Base-by-base conservation (phyloP, 2,888 invertebrate genomes). In the Synergus itoensis region DNA sequence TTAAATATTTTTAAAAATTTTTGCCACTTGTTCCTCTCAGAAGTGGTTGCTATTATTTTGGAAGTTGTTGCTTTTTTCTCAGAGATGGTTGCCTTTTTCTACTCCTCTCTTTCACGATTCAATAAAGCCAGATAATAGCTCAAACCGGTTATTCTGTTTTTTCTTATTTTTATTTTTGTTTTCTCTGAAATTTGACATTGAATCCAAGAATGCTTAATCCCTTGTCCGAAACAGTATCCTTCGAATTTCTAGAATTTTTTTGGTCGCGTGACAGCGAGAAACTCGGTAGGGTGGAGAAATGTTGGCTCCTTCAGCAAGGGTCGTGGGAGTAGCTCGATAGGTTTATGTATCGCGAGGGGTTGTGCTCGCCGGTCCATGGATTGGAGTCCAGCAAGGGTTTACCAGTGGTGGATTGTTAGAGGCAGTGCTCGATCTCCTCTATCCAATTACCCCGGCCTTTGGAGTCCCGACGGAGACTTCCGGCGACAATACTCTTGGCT, bases 391-490 rank as follows among this genome's bases (percentile, higher is more conserved):
- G 78, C 77, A 57, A 63, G 76, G 53, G 75, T 79, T 63, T 80
- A 79, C 77, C 76, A 43, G 65, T 65, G 18, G 41, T 67, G 67
- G 43, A 67, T 48, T 69, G 69, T 69, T 69, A 82, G 78, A 77
- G 79, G 81, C 84, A 81, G 80, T 84, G 83, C 81, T 84, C 84
- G 87, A 88, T 90, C 88, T 90, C 84, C 88, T 90, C 87, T 89
- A 88, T 90, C 91, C 91, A 91, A 91, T 91, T 91, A 90, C 88
- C 87, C 86, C 86, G 83, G 89, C 88, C 90, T 88, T 89, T 84
- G 81, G 78, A 82, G 83, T 87, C 87, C 87, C 88, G 85, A 73
- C 82, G 87, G 87, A 84, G 85, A 87, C 86, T 87, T 87, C 86
- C 86, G 84, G 86, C 85, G 88, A 89, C 88, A 87, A 87, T 87